Base-by-base conservation (phyloP, 1,140 invertebrate species). In the Spodoptera litura region DNA sequence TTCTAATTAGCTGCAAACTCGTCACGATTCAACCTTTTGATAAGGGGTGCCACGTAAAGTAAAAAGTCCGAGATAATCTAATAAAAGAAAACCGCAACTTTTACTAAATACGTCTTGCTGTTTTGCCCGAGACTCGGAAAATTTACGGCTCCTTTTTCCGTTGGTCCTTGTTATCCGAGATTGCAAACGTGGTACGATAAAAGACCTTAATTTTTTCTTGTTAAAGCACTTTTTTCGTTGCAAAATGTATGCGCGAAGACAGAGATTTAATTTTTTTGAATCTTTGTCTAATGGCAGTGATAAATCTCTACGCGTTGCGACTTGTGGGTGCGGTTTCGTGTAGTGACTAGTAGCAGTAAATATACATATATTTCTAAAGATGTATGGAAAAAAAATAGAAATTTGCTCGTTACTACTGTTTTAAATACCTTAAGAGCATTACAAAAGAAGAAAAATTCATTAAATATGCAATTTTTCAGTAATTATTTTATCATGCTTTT, bases 101-200 rank as follows among this genome's bases (percentile, higher is more conserved):
- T 70, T 53, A 49, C 35, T 15, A 31, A 70, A 70, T 70, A 70
- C 66, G 49, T 53, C 20, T 52, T 13, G 66, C 4, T 52, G 51
- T 71, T 56, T 56, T 15, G 44, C 58, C 76, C 55, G 53, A 35
- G 44, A 35, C 55, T 31, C 9, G 52, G 49, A 73, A 27, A 79
- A 79, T 79, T 75, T 79, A 79, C 75, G 13, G 56, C 49, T 12
- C 12, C 55, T 20, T 64, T 78, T 80, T 76, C 74, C 74, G 25
- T 38, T 27, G 68, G 51, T 64, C 31, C 8, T 38, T n/a, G 10
- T 72, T 80, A 80, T 53, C 61, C 71, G 27, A 68, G 55, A 79
- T 75, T 31, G 52, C 52, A 20, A 59, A 70, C 78, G 72, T 70
- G 52, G n/a, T 59, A 15, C n/a, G 71, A 75, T 79, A 79, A 75